Base-by-base conservation (phyloP, 2,888 invertebrate genomes). In the Phyto melanocephala region DNA sequence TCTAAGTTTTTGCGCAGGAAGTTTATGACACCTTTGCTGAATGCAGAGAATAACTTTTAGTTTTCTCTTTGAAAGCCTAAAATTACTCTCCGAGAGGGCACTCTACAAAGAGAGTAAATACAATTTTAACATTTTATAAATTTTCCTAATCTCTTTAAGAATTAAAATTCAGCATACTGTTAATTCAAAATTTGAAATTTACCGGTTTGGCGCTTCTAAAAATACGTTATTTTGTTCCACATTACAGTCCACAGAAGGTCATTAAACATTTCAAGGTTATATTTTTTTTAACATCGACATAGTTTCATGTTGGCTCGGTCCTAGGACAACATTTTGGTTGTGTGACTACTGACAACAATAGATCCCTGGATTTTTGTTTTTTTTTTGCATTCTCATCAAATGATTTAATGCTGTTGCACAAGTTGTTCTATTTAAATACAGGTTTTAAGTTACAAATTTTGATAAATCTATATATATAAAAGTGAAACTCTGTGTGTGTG, bases 241-340 rank as follows among this genome's bases (percentile, higher is more conserved):
- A 33, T 56, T 62, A 17, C 10, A 54, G 6, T 63, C 77, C 68
- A 78, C 77, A 78, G 10, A 63, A 63, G 77, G 76, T 81, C 65
- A 62, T 76, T 35, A 62, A 52, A 68, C 56, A 70, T 78, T 72
- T 78, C 81, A 81, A 78, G 77, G 81, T 72, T 74, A 62, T 72
- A 11, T 52, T 40, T 33, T 24, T 45, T 67, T 10, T 42, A 28
- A 58, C 33, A 68, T 24, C 79, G 67, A 74, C 72, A 74, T n/a
- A 54, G 52, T 74, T 74, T 62, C 15, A n/a, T 72, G 40, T 67
- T 72, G 17, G 6, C 6, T 28, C 3, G n/a, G 60, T 80, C 72
- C 79, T 72, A 80, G 79, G 72, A 72, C 79, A 74, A 74, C 67
- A 80, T 74, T 42, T 67, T 37, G 52, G 47, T 68, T 40, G 52